These are phyloP conservation scores for Drosophila repletoides DNA, from an alignment of 1,140 invertebrate species.

Conservation along the genomic window DNA sequence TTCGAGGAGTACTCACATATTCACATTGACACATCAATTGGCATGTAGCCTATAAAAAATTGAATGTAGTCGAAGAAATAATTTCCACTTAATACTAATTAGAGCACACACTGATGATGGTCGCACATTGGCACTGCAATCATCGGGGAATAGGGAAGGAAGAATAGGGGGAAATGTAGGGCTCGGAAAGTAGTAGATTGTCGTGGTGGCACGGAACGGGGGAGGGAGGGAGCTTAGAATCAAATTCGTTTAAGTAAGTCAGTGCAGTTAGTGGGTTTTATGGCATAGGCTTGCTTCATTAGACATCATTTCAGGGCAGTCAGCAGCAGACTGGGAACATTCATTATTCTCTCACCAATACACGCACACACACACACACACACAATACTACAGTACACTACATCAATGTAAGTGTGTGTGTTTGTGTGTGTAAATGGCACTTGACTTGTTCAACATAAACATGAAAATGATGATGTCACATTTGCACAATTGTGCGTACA, in stretches of 20 bases:
- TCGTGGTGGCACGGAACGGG: too few relatives aligned
- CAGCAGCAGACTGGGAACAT: slow-evolving; percentile 66
- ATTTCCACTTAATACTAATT: slow-evolving; percentile 80
- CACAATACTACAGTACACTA: slow-evolving; percentile 16
- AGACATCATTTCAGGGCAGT: slow-evolving; percentile 72
- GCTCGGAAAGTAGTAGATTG: neutral
- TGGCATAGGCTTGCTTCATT: slow-evolving; percentile 72
- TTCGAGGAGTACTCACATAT: slow-evolving; percentile 10
- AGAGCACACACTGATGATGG: slow-evolving; percentile 49
- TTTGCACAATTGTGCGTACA: slow-evolving; percentile 79
- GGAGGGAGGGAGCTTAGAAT: slow-evolving; percentile 19
- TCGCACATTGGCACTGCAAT: slow-evolving; percentile 44
- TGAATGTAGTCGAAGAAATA: slow-evolving; percentile 68
- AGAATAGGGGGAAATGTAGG: neutral
- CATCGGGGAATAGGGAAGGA: neutral
- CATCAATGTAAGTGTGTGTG: slow-evolving; percentile 13
- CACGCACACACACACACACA: slow-evolving; percentile 28
- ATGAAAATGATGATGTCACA: slow-evolving; percentile 79
- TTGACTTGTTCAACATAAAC: slow-evolving; percentile 78
- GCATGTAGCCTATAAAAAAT: slow-evolving; percentile 51
- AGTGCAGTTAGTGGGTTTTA: slow-evolving; percentile 76
- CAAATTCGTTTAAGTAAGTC: slow-evolving; percentile 67
- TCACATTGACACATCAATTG: slow-evolving; percentile 36
- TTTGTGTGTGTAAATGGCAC: slow-evolving; percentile 64
- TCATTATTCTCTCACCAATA: slow-evolving; percentile 55